These are phyloP conservation scores for Diorhabda carinulata DNA, from an alignment of 1,140 invertebrate species.

Conservation along the genomic window DNA sequence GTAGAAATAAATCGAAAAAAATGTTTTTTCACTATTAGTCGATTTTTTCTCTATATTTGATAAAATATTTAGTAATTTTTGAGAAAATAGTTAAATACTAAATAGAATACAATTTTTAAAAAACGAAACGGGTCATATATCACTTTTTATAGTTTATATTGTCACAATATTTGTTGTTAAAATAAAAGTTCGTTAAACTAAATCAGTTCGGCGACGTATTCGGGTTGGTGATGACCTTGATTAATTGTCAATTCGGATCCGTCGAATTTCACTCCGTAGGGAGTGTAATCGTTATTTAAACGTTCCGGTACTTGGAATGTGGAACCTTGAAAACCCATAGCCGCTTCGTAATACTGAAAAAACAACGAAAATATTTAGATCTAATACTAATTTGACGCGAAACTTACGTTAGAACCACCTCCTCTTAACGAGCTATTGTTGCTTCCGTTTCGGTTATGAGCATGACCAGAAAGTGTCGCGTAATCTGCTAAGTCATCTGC, in stretches of 20 bases:
- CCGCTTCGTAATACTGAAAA: slow-evolving; percentile 61
- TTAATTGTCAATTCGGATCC: slow-evolving; percentile 53
- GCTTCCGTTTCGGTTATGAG: slow-evolving; percentile 37
- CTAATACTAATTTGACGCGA: neutral
- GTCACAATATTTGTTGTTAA: slow-evolving; percentile 18
- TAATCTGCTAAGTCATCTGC: slow-evolving; percentile 64
- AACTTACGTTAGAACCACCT: slow-evolving; percentile 43
- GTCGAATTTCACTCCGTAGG: slow-evolving; percentile 42
- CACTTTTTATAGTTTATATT: slow-evolving; percentile 23
- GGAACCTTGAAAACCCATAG: slow-evolving; percentile 65
- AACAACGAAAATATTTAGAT: slow-evolving; percentile 21
- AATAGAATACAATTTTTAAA: neutral
- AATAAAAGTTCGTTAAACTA: slow-evolving; percentile 41
- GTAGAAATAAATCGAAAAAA: slow-evolving; percentile 13
- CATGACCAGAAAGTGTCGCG: slow-evolving; percentile 61
- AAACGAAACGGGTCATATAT: slow-evolving; percentile 3
- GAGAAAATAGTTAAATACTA: neutral
- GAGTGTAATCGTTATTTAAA: slow-evolving; percentile 38
- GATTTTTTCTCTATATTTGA: slow-evolving; percentile 10
- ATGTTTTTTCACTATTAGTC: slow-evolving; percentile 4
- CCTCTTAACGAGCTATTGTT: slow-evolving; percentile 47
- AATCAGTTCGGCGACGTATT: slow-evolving; percentile 66
- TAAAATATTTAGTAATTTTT: slow-evolving; percentile 8
- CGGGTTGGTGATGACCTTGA: slow-evolving; percentile 63
- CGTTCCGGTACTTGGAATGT: slow-evolving; percentile 64